phyloP scores from a whole-genome alignment of 2,797 vertebrate species.

The Pseudomugil gertrudae region DNA sequence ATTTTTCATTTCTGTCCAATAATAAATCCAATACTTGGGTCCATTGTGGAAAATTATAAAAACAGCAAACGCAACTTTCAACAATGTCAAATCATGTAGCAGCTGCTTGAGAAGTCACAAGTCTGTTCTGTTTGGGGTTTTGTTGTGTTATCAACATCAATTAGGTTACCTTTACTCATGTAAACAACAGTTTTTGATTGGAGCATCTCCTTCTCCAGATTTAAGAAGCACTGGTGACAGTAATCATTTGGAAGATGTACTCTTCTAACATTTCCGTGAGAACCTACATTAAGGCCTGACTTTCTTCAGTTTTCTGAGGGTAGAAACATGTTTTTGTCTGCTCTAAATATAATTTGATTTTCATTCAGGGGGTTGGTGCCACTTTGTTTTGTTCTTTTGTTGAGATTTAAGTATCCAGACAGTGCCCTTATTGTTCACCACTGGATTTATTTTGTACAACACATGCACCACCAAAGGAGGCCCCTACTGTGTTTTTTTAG shows the following conservation, averaged over 20 bases:
- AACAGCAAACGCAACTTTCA: too few relatives aligned
- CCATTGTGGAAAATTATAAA: too few relatives aligned
- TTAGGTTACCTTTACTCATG: not conserved
- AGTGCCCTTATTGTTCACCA: conserved; percentile 43
- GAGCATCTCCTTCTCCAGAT: not conserved
- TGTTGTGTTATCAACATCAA: not conserved
- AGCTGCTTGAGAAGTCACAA: too few relatives aligned
- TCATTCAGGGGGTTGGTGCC: not conserved
- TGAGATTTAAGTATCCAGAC: conserved; percentile 1
- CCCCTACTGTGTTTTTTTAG: conserved; percentile 33
- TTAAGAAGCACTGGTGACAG: not conserved
- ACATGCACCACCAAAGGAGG: conserved; percentile 45
- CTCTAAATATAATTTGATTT: not conserved
- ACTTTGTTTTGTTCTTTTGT: conserved; percentile 21
- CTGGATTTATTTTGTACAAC: conserved; percentile 48
- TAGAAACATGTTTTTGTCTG: not conserved
- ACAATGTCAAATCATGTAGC: not conserved
- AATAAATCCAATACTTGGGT: too few relatives aligned
- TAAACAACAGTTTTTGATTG: not conserved
- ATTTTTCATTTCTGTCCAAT: too few relatives aligned
- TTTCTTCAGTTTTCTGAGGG: not conserved
- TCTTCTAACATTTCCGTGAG: too few relatives aligned
- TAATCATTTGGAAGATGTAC: too few relatives aligned
- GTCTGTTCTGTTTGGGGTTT: not conserved
- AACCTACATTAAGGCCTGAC: not conserved